phyloP scores from a whole-genome alignment of 23 tunicate species.

The Ascidia mentula region DNA sequence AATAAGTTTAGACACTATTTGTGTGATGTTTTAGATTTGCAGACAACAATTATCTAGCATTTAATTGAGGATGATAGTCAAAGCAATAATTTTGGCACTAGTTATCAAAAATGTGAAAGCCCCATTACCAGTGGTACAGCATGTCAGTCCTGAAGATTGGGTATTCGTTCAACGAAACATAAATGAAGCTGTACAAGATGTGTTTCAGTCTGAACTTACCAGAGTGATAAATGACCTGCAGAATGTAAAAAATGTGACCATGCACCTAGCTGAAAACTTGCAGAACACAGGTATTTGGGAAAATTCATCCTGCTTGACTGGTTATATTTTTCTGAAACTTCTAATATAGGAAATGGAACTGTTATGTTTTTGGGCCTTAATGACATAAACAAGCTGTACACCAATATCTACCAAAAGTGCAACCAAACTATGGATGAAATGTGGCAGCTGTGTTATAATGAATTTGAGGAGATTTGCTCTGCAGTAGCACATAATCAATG shows the following conservation, averaged over 20 bases:
- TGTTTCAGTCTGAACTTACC: neutral
- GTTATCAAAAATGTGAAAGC: neutral
- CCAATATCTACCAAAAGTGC: neutral
- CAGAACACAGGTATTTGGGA: neutral
- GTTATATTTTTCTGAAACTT: neutral
- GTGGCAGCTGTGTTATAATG: neutral
- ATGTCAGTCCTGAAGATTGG: neutral
- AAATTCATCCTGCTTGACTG: neutral
- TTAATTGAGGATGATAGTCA: neutral
- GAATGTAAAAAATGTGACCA: neutral
- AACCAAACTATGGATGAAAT: neutral
- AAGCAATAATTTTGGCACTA: neutral
- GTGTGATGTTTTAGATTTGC: too few species aligned
- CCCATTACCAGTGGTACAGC: neutral
- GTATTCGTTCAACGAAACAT: neutral
- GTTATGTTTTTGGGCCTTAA: neutral
- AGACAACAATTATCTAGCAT: too few species aligned
- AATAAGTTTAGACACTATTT: too few species aligned
- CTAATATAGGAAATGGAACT: neutral
- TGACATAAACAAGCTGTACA: neutral
- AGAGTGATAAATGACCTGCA: neutral
- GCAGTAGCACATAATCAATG: neutral
- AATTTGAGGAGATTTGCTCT: neutral
- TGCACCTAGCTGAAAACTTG: neutral
- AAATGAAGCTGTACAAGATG: conserved; percentile 2